Evolutionary conservation across 2,797 vertebrate species (phyloP), one percentile per base, ranked within the genome.

Genomic region (Discoglossus pictus): DNA sequence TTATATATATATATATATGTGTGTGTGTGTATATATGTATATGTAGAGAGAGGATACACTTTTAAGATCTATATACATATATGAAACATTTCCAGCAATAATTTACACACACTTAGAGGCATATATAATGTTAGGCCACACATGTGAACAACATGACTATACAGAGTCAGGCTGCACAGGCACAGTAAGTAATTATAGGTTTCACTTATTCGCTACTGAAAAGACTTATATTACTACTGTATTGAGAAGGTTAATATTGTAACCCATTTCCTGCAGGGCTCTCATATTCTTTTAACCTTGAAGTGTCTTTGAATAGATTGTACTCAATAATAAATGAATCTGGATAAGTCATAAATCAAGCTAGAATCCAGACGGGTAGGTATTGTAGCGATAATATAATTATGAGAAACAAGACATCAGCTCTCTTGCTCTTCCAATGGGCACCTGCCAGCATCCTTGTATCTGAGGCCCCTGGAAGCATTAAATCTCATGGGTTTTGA

Each of bases 401-500:
- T 3, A 70, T 31, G 7, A 65, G 66, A 82, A 73, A 13, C 31
- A 66, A 31, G 2, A 2, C 59, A 2, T 0, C 11, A 53, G 73
- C 34, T 58, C n/a, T 65, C 38, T 46, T 11, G 7, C 7, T 72
- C 47, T 35, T 77, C 24, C 21, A 59, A 23, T 56, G 44, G 20
- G 25, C 39, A n/a, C n/a, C n/a, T n/a, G n/a, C n/a, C n/a, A 73
- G 18, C 7, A 56, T 55, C 9, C 7, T n/a, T 73, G 34, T 75
- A 79, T 79, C 48, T 64, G 51, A 73, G 15, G 59, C 52, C 65
- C 13, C 40, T 74, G 51, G 55, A 66, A 71, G 77, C 67, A 13
- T 34, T 75, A 62, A 25, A 70, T 44, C 3, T 48, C 17, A 54
- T 2, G 21, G 0, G 2, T 69, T 58, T 66, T 44, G 62, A 76